phyloP scores from a whole-genome alignment of 1,140 invertebrate genomes.

The Akabosia matsudoensis region DNA sequence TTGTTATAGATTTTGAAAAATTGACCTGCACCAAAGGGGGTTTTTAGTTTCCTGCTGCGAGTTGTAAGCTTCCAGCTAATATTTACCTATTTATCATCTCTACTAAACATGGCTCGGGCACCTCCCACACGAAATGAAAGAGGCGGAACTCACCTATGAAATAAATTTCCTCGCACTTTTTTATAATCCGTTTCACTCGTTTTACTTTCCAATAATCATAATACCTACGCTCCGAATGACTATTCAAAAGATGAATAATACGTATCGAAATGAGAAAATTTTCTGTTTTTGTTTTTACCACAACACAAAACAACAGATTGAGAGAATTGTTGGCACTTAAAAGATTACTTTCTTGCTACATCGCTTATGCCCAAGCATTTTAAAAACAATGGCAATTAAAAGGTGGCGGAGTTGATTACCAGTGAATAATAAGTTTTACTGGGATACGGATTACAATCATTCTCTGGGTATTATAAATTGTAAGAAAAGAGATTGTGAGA shows the following conservation, averaged over 20 bases:
- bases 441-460: background rate
- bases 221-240: background rate
- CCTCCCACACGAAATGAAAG: constrained; percentile 28
- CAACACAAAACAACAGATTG: background rate
- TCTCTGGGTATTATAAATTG: background rate
- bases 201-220: constrained; percentile 20
- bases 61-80: constrained; percentile 43
- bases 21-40: constrained; percentile 45
- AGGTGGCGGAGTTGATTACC: constrained; percentile 5
- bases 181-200: constrained; percentile 32
- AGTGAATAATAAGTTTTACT: constrained; percentile 17
- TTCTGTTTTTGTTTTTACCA: background rate
- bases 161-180: constrained; percentile 44
- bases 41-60: constrained; percentile 46
- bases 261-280: constrained; percentile 18
- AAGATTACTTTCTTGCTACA: background rate
- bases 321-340: background rate
- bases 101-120: constrained; percentile 33
- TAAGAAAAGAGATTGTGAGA: background rate
- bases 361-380: background rate
- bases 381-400: background rate
- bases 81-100: constrained; percentile 48
- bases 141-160: constrained; percentile 36
- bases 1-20: constrained; percentile 38
- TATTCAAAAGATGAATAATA: too few relatives aligned